Percentiles rank a stretch among this genome's conserved stretches.
Evolutionary conservation across 2,113 vertebrate species (phyloP).

Genomic region (Gadus chalcogrammus): DNA sequence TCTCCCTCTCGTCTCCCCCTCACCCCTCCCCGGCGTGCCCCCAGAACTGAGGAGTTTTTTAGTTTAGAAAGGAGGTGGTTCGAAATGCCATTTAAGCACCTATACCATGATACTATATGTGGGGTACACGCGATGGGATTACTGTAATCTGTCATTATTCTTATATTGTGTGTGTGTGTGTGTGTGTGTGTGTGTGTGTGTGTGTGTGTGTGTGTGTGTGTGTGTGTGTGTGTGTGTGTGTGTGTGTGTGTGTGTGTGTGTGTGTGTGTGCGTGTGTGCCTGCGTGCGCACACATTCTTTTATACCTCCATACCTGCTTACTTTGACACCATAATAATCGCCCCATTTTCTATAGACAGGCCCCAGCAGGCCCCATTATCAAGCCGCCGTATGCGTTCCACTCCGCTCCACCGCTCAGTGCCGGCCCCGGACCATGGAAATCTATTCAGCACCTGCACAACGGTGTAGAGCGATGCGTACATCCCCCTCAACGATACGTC

Average conservation of each 20-base stretch:
- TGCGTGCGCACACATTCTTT: background rate
- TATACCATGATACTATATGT: constrained; percentile 19
- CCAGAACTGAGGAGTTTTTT: constrained; percentile 32
- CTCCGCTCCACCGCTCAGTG: background rate
- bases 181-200: background rate
- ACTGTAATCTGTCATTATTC: constrained; percentile 20
- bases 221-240: background rate
- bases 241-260: background rate
- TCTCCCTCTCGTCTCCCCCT: constrained; percentile 10
- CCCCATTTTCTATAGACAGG: background rate
- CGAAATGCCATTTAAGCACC: constrained; percentile 45
- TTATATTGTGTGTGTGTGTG: background rate
- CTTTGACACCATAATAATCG: background rate
- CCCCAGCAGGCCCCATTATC: background rate
- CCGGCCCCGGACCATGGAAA: too few relatives aligned
- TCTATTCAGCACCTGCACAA: too few relatives aligned
- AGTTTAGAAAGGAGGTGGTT: constrained; percentile 42
- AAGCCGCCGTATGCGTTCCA: background rate
- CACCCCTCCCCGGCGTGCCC: constrained; percentile 7
- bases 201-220: background rate
- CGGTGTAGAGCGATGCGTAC: too few relatives aligned
- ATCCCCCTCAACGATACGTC: too few relatives aligned
- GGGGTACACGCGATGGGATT: constrained; percentile 17
- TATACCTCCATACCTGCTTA: background rate
- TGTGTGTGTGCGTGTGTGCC: background rate